phyloP scores from a whole-genome alignment of 2,113 vertebrate genomes.

The Australoheros scitulus region DNA sequence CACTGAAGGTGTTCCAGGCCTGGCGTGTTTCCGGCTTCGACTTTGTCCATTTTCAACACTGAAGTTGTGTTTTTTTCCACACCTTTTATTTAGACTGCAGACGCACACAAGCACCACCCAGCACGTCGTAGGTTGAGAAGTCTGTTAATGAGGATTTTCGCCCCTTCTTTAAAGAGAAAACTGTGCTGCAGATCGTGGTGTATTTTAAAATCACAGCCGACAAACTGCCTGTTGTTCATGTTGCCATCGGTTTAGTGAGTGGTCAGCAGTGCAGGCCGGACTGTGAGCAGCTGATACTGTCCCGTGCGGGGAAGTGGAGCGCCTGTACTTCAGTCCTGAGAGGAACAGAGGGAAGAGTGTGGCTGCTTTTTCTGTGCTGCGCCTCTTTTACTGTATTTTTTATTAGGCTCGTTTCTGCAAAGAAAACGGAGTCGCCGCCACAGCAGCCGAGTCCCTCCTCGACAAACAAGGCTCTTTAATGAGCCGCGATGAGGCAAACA shows the following conservation, averaged over 20 bases:
- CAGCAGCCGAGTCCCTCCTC: not conserved
- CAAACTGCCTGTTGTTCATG: not conserved
- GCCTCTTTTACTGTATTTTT: conserved; percentile 17
- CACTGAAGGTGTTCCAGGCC: no score
- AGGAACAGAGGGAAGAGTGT: not conserved
- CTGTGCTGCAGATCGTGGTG: not conserved
- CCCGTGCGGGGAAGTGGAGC: not conserved
- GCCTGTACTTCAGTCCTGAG: not conserved
- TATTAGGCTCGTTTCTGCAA: conserved; percentile 1
- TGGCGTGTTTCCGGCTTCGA: no score
- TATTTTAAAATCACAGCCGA: not conserved
- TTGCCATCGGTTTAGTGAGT: not conserved
- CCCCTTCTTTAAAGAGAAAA: no score
- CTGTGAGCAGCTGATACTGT: not conserved
- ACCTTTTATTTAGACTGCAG: no score
- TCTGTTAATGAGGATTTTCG: no score
- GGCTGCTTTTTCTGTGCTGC: not conserved
- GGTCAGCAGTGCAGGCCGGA: not conserved
- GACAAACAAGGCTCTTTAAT: not conserved
- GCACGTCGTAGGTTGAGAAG: no score
- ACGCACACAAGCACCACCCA: no score
- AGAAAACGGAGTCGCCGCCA: not conserved
- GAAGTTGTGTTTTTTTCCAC: no score
- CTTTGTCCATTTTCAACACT: no score
- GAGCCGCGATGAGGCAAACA: not conserved